Conservation (phyloP, 1,140 invertebrate genomes). For the Drosophila fuyamai region DNA sequence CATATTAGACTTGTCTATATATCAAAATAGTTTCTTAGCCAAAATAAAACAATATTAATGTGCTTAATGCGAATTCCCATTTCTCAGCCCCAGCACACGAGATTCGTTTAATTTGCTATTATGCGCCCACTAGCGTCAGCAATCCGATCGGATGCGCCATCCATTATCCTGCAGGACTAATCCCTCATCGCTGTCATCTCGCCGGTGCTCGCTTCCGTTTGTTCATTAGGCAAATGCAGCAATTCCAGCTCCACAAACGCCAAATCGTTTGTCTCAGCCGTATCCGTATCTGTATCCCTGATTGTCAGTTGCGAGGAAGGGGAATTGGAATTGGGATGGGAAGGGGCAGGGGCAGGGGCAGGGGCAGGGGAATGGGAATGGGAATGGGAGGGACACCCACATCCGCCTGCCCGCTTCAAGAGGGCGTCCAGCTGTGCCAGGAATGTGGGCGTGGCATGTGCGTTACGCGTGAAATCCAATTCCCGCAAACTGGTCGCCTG, state of each 20-base stretch:
- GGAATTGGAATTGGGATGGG: no score
- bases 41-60: background rate
- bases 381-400: no score
- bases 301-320: slow-evolving; percentile 18
- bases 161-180: slow-evolving; percentile 6
- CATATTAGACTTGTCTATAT: background rate
- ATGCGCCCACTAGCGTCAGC: background rate
- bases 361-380: no score
- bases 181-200: slow-evolving; percentile 30
- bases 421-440: slow-evolving; percentile 45
- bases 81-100: background rate
- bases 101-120: slow-evolving; percentile 6
- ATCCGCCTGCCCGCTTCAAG: slow-evolving; percentile 13
- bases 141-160: slow-evolving; percentile 2
- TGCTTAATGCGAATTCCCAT: background rate
- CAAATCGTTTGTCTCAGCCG: slow-evolving; percentile 65
- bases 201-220: slow-evolving; percentile 31
- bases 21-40: background rate
- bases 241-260: slow-evolving; percentile 63
- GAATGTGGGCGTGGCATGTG: slow-evolving; percentile 71
- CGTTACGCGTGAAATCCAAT: slow-evolving; percentile 75
- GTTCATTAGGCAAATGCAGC: slow-evolving; percentile 64
- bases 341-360: no score
- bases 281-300: slow-evolving; percentile 28
- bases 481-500: slow-evolving; percentile 57